A percentile compares a stretch with the other conserved stretches of the same genome.
phyloP scores from a whole-genome alignment of 2,797 vertebrate species.

The Tangara arthus region DNA sequence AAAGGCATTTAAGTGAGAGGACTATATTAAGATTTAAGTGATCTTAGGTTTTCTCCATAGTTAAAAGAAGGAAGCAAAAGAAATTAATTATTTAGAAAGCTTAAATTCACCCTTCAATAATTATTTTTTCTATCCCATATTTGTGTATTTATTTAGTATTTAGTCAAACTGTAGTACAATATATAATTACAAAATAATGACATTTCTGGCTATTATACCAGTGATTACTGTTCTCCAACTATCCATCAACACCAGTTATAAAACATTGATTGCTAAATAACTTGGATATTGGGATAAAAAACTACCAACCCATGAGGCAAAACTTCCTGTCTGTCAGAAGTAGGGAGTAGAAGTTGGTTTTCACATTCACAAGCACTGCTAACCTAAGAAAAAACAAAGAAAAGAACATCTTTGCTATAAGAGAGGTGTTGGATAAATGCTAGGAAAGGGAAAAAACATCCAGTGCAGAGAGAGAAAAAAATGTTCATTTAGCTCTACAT shows the following conservation, averaged over 20 bases:
- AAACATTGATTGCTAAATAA: neutral
- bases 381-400: too few relatives aligned
- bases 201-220: neutral
- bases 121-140: neutral
- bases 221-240: neutral
- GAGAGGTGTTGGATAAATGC: neutral
- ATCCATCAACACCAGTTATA: neutral
- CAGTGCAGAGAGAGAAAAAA: neutral
- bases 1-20: neutral
- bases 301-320: neutral
- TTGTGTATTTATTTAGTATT: neutral
- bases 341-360: neutral
- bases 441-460: neutral
- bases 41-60: accelerated
- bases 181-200: neutral
- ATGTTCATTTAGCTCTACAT: neutral
- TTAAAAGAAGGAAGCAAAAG: neutral
- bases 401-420: neutral
- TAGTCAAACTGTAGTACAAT: neutral
- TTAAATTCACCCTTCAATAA: neutral
- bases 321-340: neutral
- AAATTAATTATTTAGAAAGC: neutral
- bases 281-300: neutral
- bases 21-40: neutral
- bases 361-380: neutral